Evolutionary conservation across 2,113 vertebrate genomes (phyloP).

Genomic region (Panthera tigris): DNA sequence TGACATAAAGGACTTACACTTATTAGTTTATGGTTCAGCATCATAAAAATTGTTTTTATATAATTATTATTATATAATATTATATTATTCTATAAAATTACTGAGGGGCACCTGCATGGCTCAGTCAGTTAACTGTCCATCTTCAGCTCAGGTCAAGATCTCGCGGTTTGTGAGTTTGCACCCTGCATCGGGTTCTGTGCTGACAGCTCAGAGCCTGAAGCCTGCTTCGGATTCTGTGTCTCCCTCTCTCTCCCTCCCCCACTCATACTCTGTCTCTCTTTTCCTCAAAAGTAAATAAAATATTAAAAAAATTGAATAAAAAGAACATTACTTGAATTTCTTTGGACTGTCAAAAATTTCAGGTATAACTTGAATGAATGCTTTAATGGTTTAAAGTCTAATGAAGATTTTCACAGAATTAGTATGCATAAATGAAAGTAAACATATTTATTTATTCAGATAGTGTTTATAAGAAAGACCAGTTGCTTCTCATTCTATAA

Average conservation of each 20-base stretch:
- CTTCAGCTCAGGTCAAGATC: too few species aligned
- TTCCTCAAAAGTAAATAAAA: too few species aligned
- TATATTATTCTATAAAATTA: too few species aligned
- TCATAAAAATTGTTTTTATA: constrained; percentile 48
- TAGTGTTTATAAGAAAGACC: background rate
- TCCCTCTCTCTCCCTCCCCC: too few species aligned
- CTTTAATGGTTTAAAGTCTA: background rate
- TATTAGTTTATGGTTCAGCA: background rate
- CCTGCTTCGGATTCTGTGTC: too few species aligned
- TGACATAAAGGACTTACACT: background rate
- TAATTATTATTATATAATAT: background rate
- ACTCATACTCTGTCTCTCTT: too few species aligned
- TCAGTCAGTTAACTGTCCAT: too few species aligned
- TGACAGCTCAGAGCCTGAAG: too few species aligned
- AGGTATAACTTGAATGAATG: constrained; percentile 23
- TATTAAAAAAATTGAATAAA: too few species aligned
- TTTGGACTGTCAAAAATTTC: constrained; percentile 8
- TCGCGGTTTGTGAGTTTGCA: too few species aligned
- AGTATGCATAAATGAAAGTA: background rate
- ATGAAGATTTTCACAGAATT: constrained; percentile 15
- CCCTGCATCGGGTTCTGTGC: too few species aligned
- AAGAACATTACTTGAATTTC: background rate
- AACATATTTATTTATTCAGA: background rate
- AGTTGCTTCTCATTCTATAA: constrained; percentile 30
- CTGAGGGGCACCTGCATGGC: too few species aligned